Evolutionary conservation across 2,797 vertebrate species (phyloP).

Genomic region (Enteromius paludinosus): DNA sequence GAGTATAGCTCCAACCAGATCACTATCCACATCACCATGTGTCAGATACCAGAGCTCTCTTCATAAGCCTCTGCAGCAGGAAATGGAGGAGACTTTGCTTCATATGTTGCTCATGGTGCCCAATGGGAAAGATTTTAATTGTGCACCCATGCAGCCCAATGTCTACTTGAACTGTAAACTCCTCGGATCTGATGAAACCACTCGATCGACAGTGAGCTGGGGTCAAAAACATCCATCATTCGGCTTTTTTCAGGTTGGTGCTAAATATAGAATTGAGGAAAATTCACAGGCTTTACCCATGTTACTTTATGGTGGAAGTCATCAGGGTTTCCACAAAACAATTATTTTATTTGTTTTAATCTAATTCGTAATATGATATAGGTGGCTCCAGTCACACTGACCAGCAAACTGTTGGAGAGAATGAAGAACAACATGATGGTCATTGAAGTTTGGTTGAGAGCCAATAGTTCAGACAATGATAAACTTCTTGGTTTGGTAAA

Average conservation of each 20-base stretch:
- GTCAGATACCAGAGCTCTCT: conserved; percentile 41
- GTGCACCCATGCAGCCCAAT: conserved; percentile 74
- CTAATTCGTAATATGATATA: conserved; percentile 61
- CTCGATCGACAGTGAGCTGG: conserved; percentile 86
- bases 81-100: conserved; percentile 78
- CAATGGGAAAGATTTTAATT: conserved; percentile 85
- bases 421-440: conserved; percentile 95
- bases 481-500: conserved; percentile 90
- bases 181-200: conserved; percentile 85
- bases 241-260: conserved; percentile 87
- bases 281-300: background rate
- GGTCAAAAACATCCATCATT: conserved; percentile 85
- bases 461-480: conserved; percentile 78
- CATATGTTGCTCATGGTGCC: conserved; percentile 91
- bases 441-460: conserved; percentile 93
- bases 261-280: background rate
- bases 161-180: conserved; percentile 92
- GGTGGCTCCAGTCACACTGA: conserved; percentile 90
- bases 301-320: background rate
- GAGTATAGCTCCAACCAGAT: conserved; percentile 52
- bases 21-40: background rate
- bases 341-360: background rate
- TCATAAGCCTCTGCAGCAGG: background rate
- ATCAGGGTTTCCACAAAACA: background rate
- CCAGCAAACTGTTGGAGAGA: conserved; percentile 83